Evolutionary conservation across 2,113 vertebrate genomes (phyloP), one percentile per base, ranked within the genome.

Genomic region (Rhea pennata): DNA sequence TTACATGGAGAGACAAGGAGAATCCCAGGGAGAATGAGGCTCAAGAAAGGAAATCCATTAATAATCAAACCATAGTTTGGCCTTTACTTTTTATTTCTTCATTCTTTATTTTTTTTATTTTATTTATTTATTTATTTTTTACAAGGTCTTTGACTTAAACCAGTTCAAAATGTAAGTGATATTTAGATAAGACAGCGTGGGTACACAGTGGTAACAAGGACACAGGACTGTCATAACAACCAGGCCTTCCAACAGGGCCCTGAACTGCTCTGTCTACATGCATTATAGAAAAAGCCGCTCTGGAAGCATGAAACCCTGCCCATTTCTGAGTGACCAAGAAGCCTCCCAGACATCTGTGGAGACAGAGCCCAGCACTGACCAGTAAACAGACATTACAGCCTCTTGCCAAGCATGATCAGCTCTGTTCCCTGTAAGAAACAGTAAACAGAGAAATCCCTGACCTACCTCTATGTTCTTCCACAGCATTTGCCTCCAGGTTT

Each of bases 201-300:
- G 42, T 33, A 50, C 22, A 58, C 9, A n/a, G 59, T 5, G 10
- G 54, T 65, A 83, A 79, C 21, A 42, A 54, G 39, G 62, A 79
- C 29, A 59, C 42, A 73, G 36, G 14, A 42, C 3, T 6, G 70
- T 15, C 50, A 51, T 16, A 88, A 66, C 26, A 50, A 29, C 36
- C 12, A 33, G 29, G 21, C 29, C n/a, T 82, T n/a, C 67, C 29
- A 36, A 14, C 20, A 13, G n/a, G n/a, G 3, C 15, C 51, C 13
- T 0, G 2, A 69, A 33, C 51, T 69, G 27, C 19, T 44, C 39
- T 1, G 3, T 27, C 48, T 10, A 21, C 0, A 0, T 0, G 0
- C 0, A 0, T 36, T 12, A 42, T 4, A 14, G 2, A 11, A 26
- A 5, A 21, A 8, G 31, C 75, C 91, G 70, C 66, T 40, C 10